Conservation (phyloP, 2,888 invertebrate genomes). For the Beris morrisii region DNA sequence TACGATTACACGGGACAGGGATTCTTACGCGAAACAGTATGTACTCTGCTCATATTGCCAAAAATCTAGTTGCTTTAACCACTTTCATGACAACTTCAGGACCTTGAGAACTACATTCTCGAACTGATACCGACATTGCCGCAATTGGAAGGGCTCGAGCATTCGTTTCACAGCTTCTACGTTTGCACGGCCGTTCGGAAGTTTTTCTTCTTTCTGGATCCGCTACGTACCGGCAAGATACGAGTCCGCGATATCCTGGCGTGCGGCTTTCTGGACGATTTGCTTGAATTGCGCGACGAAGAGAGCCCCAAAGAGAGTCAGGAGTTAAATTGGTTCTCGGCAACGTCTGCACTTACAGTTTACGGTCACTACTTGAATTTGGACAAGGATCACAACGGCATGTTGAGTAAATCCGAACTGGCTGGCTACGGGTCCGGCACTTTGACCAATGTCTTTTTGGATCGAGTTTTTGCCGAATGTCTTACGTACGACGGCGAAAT, state of each 20-base stretch:
- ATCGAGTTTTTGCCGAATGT: conserved; percentile 93
- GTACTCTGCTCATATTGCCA: background rate
- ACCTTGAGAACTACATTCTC: conserved; percentile 91
- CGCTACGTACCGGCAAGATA: conserved; percentile 82
- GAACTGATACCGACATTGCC: conserved; percentile 91
- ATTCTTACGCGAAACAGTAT: conserved; percentile 79
- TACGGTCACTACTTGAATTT: conserved; percentile 93
- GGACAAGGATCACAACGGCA: conserved; percentile 93
- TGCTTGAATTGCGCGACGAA: conserved; percentile 84
- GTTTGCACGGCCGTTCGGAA: conserved; percentile 94
- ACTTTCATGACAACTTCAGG: conserved; percentile 63
- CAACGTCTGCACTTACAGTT: conserved; percentile 82
- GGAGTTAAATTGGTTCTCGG: conserved; percentile 90
- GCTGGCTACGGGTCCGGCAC: conserved; percentile 90
- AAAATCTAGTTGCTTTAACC: conserved; percentile 45
- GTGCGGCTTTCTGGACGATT: conserved; percentile 76
- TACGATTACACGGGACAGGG: conserved; percentile 94
- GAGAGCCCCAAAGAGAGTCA: conserved; percentile 80
- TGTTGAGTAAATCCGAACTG: conserved; percentile 89
- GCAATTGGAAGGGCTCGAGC: conserved; percentile 86
- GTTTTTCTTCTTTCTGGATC: conserved; percentile 95
- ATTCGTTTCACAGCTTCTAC: conserved; percentile 94
- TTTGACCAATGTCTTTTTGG: conserved; percentile 85
- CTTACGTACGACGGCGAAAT: conserved; percentile 92
- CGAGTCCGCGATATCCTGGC: conserved; percentile 89